A percentile compares a stretch with the other conserved stretches of the same genome.
Evolutionary conservation across 2,113 vertebrate genomes (phyloP).

Genomic region (Zootoca vivipara): DNA sequence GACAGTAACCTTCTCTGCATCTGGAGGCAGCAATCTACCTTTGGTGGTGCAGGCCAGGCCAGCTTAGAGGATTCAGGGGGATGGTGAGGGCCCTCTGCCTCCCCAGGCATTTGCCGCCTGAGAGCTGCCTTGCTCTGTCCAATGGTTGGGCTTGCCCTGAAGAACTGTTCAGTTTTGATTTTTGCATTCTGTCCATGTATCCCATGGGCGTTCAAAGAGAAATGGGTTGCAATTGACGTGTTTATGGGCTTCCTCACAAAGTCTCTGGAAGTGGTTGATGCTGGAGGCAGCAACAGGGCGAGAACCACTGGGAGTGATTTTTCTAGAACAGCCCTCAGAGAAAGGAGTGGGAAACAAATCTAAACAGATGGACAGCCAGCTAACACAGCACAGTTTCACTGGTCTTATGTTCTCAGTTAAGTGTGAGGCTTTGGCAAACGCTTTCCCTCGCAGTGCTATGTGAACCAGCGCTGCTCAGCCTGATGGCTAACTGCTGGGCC

Average conservation of each 20-base stretch:
- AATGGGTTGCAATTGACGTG: neutral
- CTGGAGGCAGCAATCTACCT: too few relatives aligned
- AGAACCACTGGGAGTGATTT: neutral
- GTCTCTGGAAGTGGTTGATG: neutral
- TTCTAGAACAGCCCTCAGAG: neutral
- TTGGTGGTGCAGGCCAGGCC: too few relatives aligned
- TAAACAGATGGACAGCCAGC: neutral
- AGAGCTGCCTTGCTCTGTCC: too few relatives aligned
- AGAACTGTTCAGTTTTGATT: too few relatives aligned
- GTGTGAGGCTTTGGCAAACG: neutral
- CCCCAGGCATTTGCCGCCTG: too few relatives aligned
- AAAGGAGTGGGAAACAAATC: neutral
- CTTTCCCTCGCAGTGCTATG: neutral
- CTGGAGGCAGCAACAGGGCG: neutral
- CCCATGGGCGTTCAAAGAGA: neutral
- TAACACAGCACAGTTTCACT: neutral
- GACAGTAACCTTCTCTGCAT: too few relatives aligned
- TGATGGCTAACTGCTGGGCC: neutral
- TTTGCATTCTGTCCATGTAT: neutral
- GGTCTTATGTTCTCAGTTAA: neutral
- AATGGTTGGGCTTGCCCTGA: too few relatives aligned
- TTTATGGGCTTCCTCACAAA: neutral
- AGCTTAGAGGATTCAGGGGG: too few relatives aligned
- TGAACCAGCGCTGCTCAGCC: neutral
- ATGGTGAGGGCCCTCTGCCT: too few relatives aligned